These are phyloP conservation scores for Morone saxatilis DNA, from an alignment of 2,113 vertebrate species.

Conservation along the genomic window DNA sequence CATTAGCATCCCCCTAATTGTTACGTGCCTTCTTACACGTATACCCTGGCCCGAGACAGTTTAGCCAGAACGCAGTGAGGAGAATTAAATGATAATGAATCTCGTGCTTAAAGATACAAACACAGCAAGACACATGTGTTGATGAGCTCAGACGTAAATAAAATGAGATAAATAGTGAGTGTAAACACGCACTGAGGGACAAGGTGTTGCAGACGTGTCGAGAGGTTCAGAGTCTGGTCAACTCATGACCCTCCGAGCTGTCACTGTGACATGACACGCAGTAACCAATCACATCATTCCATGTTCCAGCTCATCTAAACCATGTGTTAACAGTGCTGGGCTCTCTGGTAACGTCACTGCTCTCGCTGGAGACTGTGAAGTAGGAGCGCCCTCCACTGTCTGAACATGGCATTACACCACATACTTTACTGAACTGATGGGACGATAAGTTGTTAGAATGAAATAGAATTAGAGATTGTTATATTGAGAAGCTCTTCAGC, in stretches of 20 bases:
- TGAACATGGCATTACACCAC: neutral
- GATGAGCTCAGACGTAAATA: too few relatives aligned
- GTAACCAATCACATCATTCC: constrained; percentile 43
- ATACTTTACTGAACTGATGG: neutral
- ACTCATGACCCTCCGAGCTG: constrained; percentile 24
- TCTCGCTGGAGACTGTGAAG: neutral
- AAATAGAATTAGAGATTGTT: neutral
- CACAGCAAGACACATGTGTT: too few relatives aligned
- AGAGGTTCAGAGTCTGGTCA: constrained; percentile 46
- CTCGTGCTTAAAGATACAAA: too few relatives aligned
- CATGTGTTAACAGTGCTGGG: constrained; percentile 7
- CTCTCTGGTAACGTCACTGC: neutral
- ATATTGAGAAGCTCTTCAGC: neutral
- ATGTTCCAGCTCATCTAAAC: constrained; percentile 29
- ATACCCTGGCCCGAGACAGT: neutral
- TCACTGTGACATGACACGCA: constrained; percentile 27
- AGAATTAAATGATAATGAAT: neutral
- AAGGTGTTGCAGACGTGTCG: constrained; percentile 18
- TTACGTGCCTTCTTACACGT: too few relatives aligned
- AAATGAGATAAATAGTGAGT: too few relatives aligned
- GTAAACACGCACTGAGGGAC: neutral
- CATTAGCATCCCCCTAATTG: neutral
- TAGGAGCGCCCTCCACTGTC: constrained; percentile 57
- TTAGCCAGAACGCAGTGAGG: neutral
- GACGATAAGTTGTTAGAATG: neutral